phyloP scores from a whole-genome alignment of 1,140 invertebrate genomes.

The Drosophila elegans region DNA sequence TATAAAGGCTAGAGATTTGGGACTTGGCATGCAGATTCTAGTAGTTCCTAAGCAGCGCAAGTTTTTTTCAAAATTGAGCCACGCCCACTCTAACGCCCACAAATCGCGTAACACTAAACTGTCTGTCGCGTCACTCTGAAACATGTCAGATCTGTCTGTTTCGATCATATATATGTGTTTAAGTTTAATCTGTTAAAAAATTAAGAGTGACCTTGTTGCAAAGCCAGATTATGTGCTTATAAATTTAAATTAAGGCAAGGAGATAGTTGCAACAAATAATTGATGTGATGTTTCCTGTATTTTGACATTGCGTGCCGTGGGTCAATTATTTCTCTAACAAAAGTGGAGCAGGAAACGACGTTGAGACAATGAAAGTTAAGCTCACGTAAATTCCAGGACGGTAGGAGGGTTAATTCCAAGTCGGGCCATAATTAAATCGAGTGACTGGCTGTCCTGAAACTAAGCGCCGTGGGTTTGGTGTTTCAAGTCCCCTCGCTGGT shows the following conservation, averaged over 20 bases:
- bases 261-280: slow-evolving; percentile 13
- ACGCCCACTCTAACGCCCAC: no score
- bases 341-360: slow-evolving; percentile 46
- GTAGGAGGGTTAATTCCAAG: slow-evolving; percentile 31
- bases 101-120: no score
- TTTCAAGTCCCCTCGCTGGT: no score
- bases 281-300: slow-evolving; percentile 39
- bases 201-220: not conserved
- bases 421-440: slow-evolving; percentile 69
- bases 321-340: slow-evolving; percentile 57
- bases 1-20: no score
- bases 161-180: no score
- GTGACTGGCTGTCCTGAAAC: slow-evolving; percentile 43
- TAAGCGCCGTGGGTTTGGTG: not conserved
- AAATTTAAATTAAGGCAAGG: slow-evolving; percentile 60
- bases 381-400: slow-evolving; percentile 28
- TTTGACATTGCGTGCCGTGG: slow-evolving; percentile 56
- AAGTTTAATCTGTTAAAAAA: no score
- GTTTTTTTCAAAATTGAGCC: no score
- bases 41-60: no score
- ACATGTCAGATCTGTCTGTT: no score
- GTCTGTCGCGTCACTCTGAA: no score
- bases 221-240: slow-evolving; percentile 37
- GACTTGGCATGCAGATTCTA: no score
- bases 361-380: slow-evolving; percentile 43